Percentiles rank a stretch among this genome's conserved stretches.
phyloP scores from a whole-genome alignment of 2,113 vertebrate genomes.

The Dromas ardeola region DNA sequence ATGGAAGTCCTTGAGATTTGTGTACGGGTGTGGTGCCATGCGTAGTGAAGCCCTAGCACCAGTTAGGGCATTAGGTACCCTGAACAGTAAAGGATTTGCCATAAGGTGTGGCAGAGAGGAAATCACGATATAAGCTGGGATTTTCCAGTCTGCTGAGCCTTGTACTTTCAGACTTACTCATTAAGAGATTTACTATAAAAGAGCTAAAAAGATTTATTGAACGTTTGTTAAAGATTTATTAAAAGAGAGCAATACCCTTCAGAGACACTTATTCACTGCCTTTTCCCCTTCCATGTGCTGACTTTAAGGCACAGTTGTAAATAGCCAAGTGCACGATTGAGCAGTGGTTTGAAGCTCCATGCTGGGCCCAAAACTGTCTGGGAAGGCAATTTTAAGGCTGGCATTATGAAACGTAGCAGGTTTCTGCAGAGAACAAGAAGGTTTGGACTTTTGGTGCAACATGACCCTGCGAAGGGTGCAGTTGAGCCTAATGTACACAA shows the following conservation, averaged over 20 bases:
- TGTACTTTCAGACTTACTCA: not conserved
- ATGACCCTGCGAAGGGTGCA: not conserved
- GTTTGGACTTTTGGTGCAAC: not conserved
- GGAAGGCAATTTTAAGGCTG: not conserved
- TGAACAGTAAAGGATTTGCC: not conserved
- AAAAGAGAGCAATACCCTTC: not conserved
- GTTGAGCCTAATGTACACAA: not conserved
- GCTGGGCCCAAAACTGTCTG: not conserved
- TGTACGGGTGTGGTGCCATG: not conserved
- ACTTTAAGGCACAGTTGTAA: not conserved
- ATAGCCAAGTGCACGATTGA: accelerated
- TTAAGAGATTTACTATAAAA: not conserved
- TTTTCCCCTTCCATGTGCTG: not conserved
- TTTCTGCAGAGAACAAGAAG: not conserved
- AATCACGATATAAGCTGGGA: not conserved
- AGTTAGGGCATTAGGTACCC: not conserved
- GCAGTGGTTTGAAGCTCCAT: not conserved
- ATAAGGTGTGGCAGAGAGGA: not conserved
- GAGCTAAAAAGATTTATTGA: not conserved
- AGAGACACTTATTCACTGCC: not conserved
- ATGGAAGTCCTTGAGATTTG: not conserved
- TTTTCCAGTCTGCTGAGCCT: slow-evolving; percentile 31
- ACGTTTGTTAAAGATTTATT: not conserved
- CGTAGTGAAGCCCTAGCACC: not conserved
- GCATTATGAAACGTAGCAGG: not conserved